phyloP scores from a whole-genome alignment of 2,888 invertebrate species.

The Cinara cedri region DNA sequence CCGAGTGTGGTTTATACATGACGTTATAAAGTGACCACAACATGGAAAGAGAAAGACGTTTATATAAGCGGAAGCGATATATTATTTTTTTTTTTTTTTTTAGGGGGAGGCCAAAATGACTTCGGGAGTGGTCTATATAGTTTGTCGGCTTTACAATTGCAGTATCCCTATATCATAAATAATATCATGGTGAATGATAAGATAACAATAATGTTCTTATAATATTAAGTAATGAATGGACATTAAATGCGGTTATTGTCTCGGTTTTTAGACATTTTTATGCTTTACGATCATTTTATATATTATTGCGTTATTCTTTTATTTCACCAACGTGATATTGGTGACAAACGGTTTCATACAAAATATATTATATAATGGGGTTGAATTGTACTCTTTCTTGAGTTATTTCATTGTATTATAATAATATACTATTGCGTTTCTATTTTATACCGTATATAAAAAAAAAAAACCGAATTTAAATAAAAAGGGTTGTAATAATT shows the following conservation, averaged over 20 bases:
- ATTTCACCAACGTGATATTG: neutral
- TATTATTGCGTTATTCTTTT: conserved; percentile 5
- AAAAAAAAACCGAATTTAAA: conserved; percentile 2
- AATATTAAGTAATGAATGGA: conserved; percentile 40
- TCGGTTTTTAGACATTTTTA: conserved; percentile 51
- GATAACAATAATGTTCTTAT: conserved; percentile 39
- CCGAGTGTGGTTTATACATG: conserved; percentile 28
- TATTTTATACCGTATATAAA: too few species aligned
- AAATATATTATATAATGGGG: neutral
- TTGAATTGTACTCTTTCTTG: neutral
- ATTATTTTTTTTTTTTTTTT: conserved; percentile 16
- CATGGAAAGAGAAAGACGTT: conserved; percentile 16
- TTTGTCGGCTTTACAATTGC: conserved; percentile 22
- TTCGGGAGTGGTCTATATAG: conserved; percentile 47
- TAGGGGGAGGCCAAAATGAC: conserved; percentile 27
- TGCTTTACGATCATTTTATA: conserved; percentile 16
- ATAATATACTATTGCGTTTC: neutral
- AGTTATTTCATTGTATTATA: neutral
- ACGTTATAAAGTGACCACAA: conserved; percentile 7
- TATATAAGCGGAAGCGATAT: conserved; percentile 46
- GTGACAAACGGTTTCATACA: conserved; percentile 31
- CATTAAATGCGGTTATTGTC: conserved; percentile 49
- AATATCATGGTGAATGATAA: conserved; percentile 45
- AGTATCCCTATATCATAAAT: conserved; percentile 40
- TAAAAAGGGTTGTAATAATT: too few species aligned